Conservation (phyloP, 2,888 invertebrate species). For the Hemistola chrysoprasaria region DNA sequence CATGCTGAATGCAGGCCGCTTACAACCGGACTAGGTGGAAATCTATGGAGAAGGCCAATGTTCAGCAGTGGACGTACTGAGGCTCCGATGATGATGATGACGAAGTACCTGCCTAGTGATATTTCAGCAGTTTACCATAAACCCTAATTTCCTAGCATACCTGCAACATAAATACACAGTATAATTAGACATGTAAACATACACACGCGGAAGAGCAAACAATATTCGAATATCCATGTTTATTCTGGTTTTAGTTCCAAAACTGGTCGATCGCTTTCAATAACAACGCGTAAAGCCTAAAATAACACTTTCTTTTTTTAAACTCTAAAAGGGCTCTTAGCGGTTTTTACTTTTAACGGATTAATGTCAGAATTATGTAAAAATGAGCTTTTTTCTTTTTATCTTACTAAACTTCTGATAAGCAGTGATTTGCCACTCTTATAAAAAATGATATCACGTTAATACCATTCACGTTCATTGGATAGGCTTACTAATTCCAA, state of each 20-base stretch:
- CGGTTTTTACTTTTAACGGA: constrained; percentile 4
- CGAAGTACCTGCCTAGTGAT: too few species aligned
- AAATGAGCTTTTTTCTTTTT: too few species aligned
- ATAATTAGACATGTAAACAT: constrained; percentile 8
- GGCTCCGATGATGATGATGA: too few species aligned
- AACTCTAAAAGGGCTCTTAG: constrained; percentile 16
- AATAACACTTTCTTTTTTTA: constrained; percentile 15
- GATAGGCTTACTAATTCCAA: constrained; percentile 54
- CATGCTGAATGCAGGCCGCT: too few species aligned
- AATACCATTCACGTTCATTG: constrained; percentile 46
- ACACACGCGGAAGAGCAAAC: constrained; percentile 23
- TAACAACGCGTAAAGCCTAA: constrained; percentile 8
- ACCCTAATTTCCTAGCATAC: too few species aligned
- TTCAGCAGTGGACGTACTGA: too few species aligned
- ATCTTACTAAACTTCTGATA: constrained; percentile 27
- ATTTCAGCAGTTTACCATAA: too few species aligned
- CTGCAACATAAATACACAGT: too few species aligned
- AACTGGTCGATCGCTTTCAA: constrained; percentile 16
- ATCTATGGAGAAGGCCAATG: too few species aligned
- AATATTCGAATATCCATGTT: constrained; percentile 21
- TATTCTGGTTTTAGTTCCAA: constrained; percentile 16
- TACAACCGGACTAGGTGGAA: too few species aligned
- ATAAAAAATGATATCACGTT: constrained; percentile 43
- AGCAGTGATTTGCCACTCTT: constrained; percentile 31
- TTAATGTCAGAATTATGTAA: too few species aligned